Evolutionary conservation across 2,113 vertebrate genomes (phyloP), one percentile per base, ranked within the genome.

Genomic region (Aspiorhynchus laticeps): DNA sequence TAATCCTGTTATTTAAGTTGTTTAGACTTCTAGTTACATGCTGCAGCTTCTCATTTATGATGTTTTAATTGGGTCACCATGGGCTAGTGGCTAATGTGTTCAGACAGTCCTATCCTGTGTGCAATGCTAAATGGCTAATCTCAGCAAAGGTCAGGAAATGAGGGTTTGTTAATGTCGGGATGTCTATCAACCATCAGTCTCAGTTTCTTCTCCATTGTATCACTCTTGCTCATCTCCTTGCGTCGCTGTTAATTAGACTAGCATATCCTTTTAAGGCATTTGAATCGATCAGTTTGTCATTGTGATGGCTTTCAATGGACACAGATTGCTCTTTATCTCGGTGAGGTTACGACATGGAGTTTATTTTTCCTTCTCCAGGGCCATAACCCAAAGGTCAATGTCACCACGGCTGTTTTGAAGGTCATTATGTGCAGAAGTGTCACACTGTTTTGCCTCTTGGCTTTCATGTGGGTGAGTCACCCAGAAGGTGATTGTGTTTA

Each of bases 131-230:
- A 78, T 83, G 79, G 83, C 84, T 63, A 65, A 82, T 79, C 88
- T 80, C 74, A 85, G 80, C 67, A 91, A 88, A 90, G 88, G 88
- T 89, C 88, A 89, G 71, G 85, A 74, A 87, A 51, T 67, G 31
- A 78, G 43, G 26, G 31, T 81, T 75, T 67, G 61, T 76, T 85
- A 74, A 48, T 48, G 46, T 48, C 41, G 41, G 2, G 46, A 80
- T 74, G 71, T 59, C 65, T 53, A 56, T 48, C 59, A 83, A 53
- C 5, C 33, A 74, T 85, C 43, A 84, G 84, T 51, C 85, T 80
- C 81, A 26, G 59, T 87, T 77, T 84, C 80, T 53, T 82, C 43
- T 82, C 19, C 24, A 59, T 80, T 75, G 71, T 83, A 75, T 78
- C 59, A 9, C 73, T 77, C 59, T 67, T 51, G 6, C 31, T 48